These are phyloP conservation scores for Labrus mixtus DNA, from an alignment of 2,113 vertebrate genomes.

Conservation along the genomic window DNA sequence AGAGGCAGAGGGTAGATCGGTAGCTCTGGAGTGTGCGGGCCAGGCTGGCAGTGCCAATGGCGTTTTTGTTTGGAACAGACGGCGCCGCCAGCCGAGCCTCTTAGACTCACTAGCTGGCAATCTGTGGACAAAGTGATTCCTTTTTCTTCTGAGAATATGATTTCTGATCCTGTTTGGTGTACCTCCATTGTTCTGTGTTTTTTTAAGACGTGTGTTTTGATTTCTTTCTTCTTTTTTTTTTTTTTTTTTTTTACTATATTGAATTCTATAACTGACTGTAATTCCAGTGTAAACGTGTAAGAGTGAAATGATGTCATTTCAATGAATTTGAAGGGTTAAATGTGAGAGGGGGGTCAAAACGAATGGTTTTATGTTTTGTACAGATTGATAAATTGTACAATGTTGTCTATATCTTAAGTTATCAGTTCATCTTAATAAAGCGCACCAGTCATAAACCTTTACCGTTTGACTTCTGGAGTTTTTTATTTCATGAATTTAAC, in stretches of 20 bases:
- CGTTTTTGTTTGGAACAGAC: constrained; percentile 64
- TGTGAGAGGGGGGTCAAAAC: constrained; percentile 63
- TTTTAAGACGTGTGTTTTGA: constrained; percentile 54
- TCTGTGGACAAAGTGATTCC: constrained; percentile 43
- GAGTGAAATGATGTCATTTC: constrained; percentile 70
- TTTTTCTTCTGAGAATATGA: constrained; percentile 32
- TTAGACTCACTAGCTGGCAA: constrained; percentile 29
- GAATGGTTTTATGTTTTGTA: constrained; percentile 81
- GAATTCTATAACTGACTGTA: constrained; percentile 76
- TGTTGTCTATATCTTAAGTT: constrained; percentile 84
- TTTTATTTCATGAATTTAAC: background rate
- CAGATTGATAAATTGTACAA: constrained; percentile 82
- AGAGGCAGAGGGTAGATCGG: constrained; percentile 38
- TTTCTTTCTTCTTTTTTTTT: constrained; percentile 50
- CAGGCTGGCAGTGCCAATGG: constrained; percentile 67
- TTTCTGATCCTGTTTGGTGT: constrained; percentile 51
- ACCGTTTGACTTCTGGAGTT: background rate
- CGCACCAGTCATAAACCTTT: constrained; percentile 81
- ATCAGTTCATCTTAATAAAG: constrained; percentile 83
- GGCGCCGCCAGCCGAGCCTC: constrained; percentile 50
- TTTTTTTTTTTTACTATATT: constrained; percentile 63
- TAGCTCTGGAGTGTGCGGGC: constrained; percentile 38
- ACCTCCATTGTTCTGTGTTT: constrained; percentile 53
- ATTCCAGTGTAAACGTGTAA: constrained; percentile 72
- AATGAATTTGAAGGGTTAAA: constrained; percentile 53